A percentile compares a stretch with the other conserved stretches of the same genome.
Evolutionary conservation across 1,140 invertebrate species (phyloP).

Genomic region (Aphaenogaster ashmeadi): DNA sequence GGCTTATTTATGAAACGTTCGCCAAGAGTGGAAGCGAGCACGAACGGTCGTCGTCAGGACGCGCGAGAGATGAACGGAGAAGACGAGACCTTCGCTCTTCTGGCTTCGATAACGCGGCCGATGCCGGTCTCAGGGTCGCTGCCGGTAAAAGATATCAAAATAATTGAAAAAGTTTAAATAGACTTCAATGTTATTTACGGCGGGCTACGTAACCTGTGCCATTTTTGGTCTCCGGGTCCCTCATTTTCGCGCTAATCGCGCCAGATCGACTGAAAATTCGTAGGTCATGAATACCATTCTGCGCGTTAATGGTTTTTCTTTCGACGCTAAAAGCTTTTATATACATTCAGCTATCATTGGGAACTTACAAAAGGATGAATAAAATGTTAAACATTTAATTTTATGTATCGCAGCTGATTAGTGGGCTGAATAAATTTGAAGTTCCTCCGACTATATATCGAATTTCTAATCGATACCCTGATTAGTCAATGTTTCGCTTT

Average conservation of each 20-base stretch:
- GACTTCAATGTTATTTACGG: constrained; percentile 72
- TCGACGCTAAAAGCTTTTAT: background rate
- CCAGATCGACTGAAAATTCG: background rate
- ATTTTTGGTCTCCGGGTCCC: background rate
- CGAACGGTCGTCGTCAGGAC: constrained; percentile 7
- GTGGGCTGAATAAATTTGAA: background rate
- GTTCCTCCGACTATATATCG: background rate
- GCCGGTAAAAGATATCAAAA: constrained; percentile 79
- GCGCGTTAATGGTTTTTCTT: background rate
- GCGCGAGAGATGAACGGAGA: constrained; percentile 31
- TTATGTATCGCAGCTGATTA: background rate
- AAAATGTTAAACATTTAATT: background rate
- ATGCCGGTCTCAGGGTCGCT: constrained; percentile 38
- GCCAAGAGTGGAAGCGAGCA: constrained; percentile 40
- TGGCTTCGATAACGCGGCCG: constrained; percentile 15
- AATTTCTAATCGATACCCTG: constrained; percentile 11
- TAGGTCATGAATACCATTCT: background rate
- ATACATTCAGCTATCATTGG: background rate
- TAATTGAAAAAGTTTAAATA: constrained; percentile 84
- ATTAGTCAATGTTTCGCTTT: constrained; percentile 42
- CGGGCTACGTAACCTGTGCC: background rate
- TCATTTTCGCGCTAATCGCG: constrained; percentile 5
- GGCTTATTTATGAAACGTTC: constrained; percentile 82
- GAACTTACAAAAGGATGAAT: background rate
- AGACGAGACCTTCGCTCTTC: background rate